Percentiles rank a stretch among this genome's conserved stretches.
Evolutionary conservation across 1,140 invertebrate species (phyloP).

Genomic region (Papilio glaucus): DNA sequence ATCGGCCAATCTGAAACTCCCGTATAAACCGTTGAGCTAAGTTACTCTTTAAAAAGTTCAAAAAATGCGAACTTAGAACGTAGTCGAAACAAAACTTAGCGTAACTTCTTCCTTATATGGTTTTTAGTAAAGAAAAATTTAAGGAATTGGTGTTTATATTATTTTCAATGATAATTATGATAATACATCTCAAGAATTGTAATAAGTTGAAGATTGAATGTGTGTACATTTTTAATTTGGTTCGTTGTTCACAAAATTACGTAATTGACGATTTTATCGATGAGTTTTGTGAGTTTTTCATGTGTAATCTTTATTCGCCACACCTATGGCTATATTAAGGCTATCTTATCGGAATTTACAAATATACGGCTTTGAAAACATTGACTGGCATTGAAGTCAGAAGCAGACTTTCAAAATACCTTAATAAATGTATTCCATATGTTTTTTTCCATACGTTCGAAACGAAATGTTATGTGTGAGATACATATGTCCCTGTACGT

Average conservation of each 20-base stretch:
- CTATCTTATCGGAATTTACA: conserved; percentile 2
- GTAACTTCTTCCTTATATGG: background rate
- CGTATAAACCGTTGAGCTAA: too few relatives aligned
- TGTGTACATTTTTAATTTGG: too few relatives aligned
- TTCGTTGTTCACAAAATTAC: background rate
- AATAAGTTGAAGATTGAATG: too few relatives aligned
- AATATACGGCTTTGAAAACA: too few relatives aligned
- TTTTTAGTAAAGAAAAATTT: background rate
- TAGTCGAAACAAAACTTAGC: background rate
- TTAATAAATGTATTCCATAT: too few relatives aligned
- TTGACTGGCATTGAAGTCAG: background rate
- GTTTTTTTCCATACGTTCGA: too few relatives aligned
- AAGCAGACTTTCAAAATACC: too few relatives aligned
- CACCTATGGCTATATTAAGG: conserved; percentile 4
- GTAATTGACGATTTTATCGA: background rate
- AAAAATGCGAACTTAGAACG: background rate
- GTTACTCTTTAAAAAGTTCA: background rate
- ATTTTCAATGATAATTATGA: too few relatives aligned
- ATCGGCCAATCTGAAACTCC: background rate
- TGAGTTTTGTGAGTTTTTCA: background rate
- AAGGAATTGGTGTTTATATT: background rate
- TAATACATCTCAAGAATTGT: too few relatives aligned
- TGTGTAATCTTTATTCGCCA: background rate
- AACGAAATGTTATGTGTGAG: too few relatives aligned
- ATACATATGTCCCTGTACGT: too few relatives aligned